Evolutionary conservation across 2,113 vertebrate genomes (phyloP).

Genomic region (Oreochromis spilurus): DNA sequence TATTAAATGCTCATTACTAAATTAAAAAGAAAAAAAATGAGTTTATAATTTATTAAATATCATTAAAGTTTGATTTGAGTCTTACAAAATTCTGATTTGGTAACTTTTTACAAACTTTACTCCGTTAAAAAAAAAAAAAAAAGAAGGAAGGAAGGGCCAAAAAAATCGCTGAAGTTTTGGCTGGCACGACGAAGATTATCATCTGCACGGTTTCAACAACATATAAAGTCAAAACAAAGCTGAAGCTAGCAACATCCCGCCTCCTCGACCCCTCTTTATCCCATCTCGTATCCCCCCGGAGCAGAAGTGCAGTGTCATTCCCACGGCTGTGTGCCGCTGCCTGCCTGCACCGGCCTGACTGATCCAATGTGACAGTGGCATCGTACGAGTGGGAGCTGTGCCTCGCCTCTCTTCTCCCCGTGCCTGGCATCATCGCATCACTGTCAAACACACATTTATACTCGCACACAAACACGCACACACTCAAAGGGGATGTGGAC

Average conservation of each 20-base stretch:
- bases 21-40: background rate
- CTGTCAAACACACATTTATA: conserved; percentile 38
- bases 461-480: background rate
- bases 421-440: conserved; percentile 39
- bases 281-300: background rate
- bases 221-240: conserved; percentile 7
- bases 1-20: background rate
- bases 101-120: background rate
- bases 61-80: background rate
- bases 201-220: background rate
- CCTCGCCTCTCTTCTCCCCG: conserved; percentile 20
- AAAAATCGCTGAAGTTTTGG: background rate
- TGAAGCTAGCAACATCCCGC: background rate
- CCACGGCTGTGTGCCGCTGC: conserved; percentile 33
- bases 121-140: background rate
- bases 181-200: background rate
- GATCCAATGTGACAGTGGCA: conserved; percentile 69
- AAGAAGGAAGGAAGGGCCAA: background rate
- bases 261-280: background rate
- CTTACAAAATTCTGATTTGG: background rate
- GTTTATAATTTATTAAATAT: background rate
- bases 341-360: conserved; percentile 42
- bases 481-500: background rate
- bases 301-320: conserved; percentile 63
- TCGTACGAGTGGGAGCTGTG: conserved; percentile 47